These are phyloP conservation scores for Tipula lateralis DNA, from an alignment of 2,888 invertebrate genomes.

Conservation along the genomic window DNA sequence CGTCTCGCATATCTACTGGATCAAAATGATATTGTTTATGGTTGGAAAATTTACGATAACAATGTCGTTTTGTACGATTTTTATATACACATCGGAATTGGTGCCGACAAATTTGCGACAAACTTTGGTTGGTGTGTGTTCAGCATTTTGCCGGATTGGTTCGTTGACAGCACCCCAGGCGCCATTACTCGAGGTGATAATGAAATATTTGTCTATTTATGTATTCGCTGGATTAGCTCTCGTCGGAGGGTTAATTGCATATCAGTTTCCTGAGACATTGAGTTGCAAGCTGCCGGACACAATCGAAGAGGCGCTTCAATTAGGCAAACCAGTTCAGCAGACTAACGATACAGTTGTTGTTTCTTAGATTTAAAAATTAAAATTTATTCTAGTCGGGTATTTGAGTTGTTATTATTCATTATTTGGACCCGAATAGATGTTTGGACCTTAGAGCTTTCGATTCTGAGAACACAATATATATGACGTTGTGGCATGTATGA, in stretches of 20 bases:
- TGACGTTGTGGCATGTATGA: too few relatives aligned
- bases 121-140: slow-evolving; percentile 62
- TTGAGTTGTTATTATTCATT: too few relatives aligned
- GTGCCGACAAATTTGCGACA: slow-evolving; percentile 65
- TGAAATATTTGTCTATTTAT: slow-evolving; percentile 49
- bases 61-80: slow-evolving; percentile 62
- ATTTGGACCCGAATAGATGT: too few relatives aligned
- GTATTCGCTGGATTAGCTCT: slow-evolving; percentile 53
- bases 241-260: slow-evolving; percentile 51
- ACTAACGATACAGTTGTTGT: neutral
- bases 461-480: too few relatives aligned
- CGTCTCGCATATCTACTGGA: slow-evolving; percentile 36
- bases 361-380: neutral
- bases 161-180: slow-evolving; percentile 67
- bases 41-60: slow-evolving; percentile 62
- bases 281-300: slow-evolving; percentile 54
- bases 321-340: neutral
- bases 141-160: slow-evolving; percentile 64
- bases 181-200: slow-evolving; percentile 51
- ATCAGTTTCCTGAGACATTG: slow-evolving; percentile 56
- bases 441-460: too few relatives aligned
- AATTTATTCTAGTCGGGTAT: neutral
- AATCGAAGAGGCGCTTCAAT: slow-evolving; percentile 49
- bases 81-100: slow-evolving; percentile 65
- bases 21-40: slow-evolving; percentile 50